Conservation (phyloP, 2,888 invertebrate genomes). For the Apamea crenata region DNA sequence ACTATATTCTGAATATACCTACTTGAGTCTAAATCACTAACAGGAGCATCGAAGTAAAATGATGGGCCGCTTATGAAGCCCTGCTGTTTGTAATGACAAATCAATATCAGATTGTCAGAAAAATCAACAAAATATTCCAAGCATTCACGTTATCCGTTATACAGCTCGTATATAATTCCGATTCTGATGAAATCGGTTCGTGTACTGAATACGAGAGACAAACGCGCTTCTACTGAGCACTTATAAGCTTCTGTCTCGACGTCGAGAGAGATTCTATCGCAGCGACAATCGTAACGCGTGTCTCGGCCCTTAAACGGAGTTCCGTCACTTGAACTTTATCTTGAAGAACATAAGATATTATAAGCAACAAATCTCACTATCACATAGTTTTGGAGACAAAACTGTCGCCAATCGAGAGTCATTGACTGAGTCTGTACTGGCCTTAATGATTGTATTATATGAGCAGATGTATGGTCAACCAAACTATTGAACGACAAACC, state of each 20-base stretch:
- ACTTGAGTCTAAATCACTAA: neutral
- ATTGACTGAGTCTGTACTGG: constrained; percentile 57
- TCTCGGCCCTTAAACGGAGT: constrained; percentile 29
- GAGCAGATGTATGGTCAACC: constrained; percentile 50
- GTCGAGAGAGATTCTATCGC: neutral
- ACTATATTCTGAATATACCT: neutral
- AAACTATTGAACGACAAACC: constrained; percentile 70
- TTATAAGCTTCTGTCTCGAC: neutral
- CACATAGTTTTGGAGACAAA: constrained; percentile 22
- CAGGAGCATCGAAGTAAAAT: neutral
- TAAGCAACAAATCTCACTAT: constrained; percentile 24
- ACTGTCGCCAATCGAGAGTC: constrained; percentile 66
- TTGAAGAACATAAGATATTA: constrained; percentile 6
- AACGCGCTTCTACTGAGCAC: neutral
- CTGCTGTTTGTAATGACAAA: neutral
- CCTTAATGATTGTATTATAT: constrained; percentile 26
- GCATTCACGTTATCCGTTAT: neutral
- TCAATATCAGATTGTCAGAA: neutral
- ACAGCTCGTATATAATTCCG: neutral
- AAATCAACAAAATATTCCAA: constrained; percentile 11
- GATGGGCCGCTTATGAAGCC: neutral
- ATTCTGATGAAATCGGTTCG: constrained; percentile 27
- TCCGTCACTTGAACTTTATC: constrained; percentile 37
- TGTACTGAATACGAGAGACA: constrained; percentile 21
- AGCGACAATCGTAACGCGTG: constrained; percentile 5